Conservation (phyloP, 2,888 invertebrate species). For the Phytoseiulus persimilis region DNA sequence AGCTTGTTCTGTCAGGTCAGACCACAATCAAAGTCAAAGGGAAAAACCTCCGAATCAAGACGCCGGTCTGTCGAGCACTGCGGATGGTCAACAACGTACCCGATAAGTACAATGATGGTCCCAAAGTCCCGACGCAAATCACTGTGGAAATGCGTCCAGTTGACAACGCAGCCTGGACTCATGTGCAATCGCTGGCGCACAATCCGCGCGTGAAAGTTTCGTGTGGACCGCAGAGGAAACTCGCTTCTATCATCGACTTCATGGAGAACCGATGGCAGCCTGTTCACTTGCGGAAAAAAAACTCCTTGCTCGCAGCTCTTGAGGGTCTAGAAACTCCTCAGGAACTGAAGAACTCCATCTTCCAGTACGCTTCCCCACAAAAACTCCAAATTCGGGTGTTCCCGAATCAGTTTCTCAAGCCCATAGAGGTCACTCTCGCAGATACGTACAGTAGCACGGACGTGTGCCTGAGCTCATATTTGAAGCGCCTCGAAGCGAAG, state of each 20-base stretch:
- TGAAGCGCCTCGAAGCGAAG: constrained; percentile 11
- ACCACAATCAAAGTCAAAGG: constrained; percentile 71
- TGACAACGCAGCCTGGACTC: constrained; percentile 68
- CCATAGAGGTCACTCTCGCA: constrained; percentile 7
- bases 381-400: constrained; percentile 9
- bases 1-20: constrained; percentile 49
- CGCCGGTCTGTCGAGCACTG: constrained; percentile 82
- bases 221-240: constrained; percentile 65
- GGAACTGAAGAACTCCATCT: constrained; percentile 29
- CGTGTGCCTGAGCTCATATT: constrained; percentile 16
- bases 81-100: constrained; percentile 57
- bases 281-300: constrained; percentile 14
- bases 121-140: constrained; percentile 69
- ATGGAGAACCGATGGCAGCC: constrained; percentile 70
- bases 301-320: constrained; percentile 11
- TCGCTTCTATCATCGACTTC: constrained; percentile 63
- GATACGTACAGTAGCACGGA: constrained; percentile 29
- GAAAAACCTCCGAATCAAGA: constrained; percentile 74
- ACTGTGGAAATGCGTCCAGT: constrained; percentile 67
- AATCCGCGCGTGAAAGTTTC: constrained; percentile 73
- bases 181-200: constrained; percentile 72
- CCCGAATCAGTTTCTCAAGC: constrained; percentile 14
- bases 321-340: constrained; percentile 27
- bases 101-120: constrained; percentile 62
- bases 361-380: constrained; percentile 15